Percentiles rank a stretch among this genome's conserved stretches.
These are phyloP conservation scores for Lates calcarifer DNA, from an alignment of 2,113 vertebrate species.

Conservation along the genomic window DNA sequence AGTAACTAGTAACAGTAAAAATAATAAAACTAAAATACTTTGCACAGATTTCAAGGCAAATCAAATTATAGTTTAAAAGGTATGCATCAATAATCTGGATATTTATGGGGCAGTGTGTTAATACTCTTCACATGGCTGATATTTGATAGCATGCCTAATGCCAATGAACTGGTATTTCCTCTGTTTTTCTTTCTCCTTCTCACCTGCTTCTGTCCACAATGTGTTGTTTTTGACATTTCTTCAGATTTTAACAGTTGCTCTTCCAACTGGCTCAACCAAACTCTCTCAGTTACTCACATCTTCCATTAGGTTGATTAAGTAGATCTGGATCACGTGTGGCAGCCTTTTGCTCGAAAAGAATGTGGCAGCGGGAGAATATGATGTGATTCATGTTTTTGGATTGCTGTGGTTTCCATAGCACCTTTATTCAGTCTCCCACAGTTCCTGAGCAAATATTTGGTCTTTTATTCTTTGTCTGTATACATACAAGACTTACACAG, in stretches of 20 bases:
- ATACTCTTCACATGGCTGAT: not conserved
- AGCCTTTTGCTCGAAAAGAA: conserved; percentile 51
- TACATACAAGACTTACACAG: conserved; percentile 79
- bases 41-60: not conserved
- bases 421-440: conserved; percentile 73
- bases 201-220: conserved; percentile 26
- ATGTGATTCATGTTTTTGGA: conserved; percentile 66
- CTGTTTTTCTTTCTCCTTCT: not conserved
- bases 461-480: conserved; percentile 72
- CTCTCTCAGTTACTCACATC: conserved; percentile 21
- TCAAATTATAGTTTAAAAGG: not conserved
- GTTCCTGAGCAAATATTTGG: conserved; percentile 81
- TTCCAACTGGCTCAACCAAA: conserved; percentile 45
- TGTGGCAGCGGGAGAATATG: conserved; percentile 34
- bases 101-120: conserved; percentile 1
- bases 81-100: not conserved
- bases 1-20: no score
- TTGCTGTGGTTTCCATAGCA: conserved; percentile 66
- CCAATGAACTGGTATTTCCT: conserved; percentile 3
- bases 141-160: not conserved
- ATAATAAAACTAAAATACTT: no score
- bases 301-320: conserved; percentile 56
- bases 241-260: conserved; percentile 24
- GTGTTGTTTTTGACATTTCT: conserved; percentile 38
- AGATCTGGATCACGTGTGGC: conserved; percentile 39